phyloP scores from a whole-genome alignment of 2,888 invertebrate genomes.

The Pardosa pseudoannulata region DNA sequence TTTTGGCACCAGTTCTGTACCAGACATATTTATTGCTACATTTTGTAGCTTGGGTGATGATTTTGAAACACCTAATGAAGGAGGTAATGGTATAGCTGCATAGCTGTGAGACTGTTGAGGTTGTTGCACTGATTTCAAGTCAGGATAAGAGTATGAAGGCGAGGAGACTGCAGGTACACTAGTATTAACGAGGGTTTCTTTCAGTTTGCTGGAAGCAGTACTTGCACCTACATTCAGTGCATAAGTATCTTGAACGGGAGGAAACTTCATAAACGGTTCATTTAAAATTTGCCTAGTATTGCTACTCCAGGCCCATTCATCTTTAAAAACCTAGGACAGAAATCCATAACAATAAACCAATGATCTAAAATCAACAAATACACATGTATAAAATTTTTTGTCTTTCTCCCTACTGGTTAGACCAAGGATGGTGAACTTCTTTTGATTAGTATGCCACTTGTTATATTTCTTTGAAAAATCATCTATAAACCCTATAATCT shows the following conservation, averaged over 20 bases:
- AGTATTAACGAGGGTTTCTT: neutral
- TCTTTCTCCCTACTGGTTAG: too few relatives aligned
- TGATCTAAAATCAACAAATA: too few relatives aligned
- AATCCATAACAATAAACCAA: too few relatives aligned
- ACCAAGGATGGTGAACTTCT: too few relatives aligned
- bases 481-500: too few relatives aligned
- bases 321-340: conserved; percentile 77
- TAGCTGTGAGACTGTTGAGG: conserved; percentile 33
- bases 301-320: conserved; percentile 78
- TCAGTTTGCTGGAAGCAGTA: neutral
- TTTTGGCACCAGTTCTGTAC: conserved; percentile 24
- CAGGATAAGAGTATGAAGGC: conserved; percentile 26
- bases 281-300: conserved; percentile 71
- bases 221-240: conserved; percentile 11
- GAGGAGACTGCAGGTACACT: neutral
- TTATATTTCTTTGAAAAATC: too few relatives aligned
- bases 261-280: conserved; percentile 70
- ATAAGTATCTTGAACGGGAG: conserved; percentile 33
- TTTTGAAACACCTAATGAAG: conserved; percentile 36
- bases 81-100: conserved; percentile 54
- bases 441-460: too few relatives aligned
- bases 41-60: conserved; percentile 26
- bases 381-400: too few relatives aligned
- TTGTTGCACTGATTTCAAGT: neutral
- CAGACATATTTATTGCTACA: conserved; percentile 45